Evolutionary conservation across 1,140 invertebrate genomes (phyloP).

Genomic region (Condylostylus longicornis): DNA sequence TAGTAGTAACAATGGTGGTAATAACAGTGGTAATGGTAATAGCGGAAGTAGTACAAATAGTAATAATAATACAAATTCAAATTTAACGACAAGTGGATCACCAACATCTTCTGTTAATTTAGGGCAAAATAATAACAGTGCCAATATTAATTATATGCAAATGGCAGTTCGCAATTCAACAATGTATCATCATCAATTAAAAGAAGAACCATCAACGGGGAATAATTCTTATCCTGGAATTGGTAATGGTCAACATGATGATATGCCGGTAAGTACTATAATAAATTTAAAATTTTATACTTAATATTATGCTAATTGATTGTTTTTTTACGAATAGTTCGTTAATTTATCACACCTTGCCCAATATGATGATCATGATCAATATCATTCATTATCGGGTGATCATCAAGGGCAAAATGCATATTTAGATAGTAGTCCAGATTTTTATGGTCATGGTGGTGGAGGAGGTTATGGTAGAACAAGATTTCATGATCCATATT

Average conservation of each 20-base stretch:
- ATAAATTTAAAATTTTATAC: no score
- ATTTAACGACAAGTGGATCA: no score
- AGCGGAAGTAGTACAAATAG: constrained; percentile 4
- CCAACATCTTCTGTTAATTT: no score
- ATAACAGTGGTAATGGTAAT: constrained; percentile 2
- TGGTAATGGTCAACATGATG: constrained; percentile 4
- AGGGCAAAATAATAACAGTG: constrained; percentile 21
- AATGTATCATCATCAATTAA: constrained; percentile 18
- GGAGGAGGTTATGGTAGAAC: constrained; percentile 32
- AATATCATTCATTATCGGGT: constrained; percentile 27
- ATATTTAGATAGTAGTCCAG: constrained; percentile 54
- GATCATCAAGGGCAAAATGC: constrained; percentile 57
- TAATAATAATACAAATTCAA: constrained; percentile 10
- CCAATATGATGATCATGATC: constrained; percentile 23
- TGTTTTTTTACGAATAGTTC: constrained; percentile 1
- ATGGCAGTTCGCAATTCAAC: constrained; percentile 13
- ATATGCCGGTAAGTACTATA: constrained; percentile 5
- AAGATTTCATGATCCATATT: constrained; percentile 36
- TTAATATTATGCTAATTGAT: neutral
- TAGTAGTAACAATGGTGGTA: neutral
- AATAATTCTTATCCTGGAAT: constrained; percentile 8
- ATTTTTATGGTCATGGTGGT: constrained; percentile 56
- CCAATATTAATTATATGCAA: constrained; percentile 23
- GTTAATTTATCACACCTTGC: constrained; percentile 4
- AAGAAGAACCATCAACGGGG: constrained; percentile 26